Conservation (phyloP, 1,140 invertebrate species). For the Drosophila kohkoa region DNA sequence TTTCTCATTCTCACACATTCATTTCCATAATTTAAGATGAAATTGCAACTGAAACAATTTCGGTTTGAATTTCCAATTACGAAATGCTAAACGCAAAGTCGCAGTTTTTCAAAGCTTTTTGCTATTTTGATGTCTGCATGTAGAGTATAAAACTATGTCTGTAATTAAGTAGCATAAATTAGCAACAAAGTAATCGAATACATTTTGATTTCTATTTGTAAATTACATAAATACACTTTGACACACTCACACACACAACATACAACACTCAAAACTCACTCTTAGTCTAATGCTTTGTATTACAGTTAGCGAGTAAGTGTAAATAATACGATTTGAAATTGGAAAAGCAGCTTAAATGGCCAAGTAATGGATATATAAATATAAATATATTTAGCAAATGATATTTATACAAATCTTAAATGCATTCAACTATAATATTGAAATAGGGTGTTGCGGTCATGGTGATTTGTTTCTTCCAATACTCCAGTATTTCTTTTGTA, state of each 20-base stretch:
- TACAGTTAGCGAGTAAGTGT: conserved; percentile 63
- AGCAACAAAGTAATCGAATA: conserved; percentile 47
- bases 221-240: conserved; percentile 50
- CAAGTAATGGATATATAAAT: conserved; percentile 19
- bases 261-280: conserved; percentile 4
- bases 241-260: conserved; percentile 33
- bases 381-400: conserved; percentile 23
- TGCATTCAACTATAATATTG: conserved; percentile 14
- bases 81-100: conserved; percentile 23
- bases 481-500: conserved; percentile 41
- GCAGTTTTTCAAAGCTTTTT: conserved; percentile 71
- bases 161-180: conserved; percentile 68
- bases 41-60: conserved; percentile 22
- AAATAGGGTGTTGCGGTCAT: conserved; percentile 25
- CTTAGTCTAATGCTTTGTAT: conserved; percentile 45
- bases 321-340: conserved; percentile 53
- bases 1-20: conserved; percentile 25
- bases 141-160: conserved; percentile 6
- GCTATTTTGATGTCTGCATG: conserved; percentile 73
- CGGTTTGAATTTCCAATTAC: conserved; percentile 31
- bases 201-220: conserved; percentile 65
- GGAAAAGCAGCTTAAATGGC: conserved; percentile 32
- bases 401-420: conserved; percentile 14
- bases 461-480: conserved; percentile 39
- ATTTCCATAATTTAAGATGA: conserved; percentile 56